Base-by-base conservation (phyloP, 2,113 vertebrate species). In the Bos indicus region DNA sequence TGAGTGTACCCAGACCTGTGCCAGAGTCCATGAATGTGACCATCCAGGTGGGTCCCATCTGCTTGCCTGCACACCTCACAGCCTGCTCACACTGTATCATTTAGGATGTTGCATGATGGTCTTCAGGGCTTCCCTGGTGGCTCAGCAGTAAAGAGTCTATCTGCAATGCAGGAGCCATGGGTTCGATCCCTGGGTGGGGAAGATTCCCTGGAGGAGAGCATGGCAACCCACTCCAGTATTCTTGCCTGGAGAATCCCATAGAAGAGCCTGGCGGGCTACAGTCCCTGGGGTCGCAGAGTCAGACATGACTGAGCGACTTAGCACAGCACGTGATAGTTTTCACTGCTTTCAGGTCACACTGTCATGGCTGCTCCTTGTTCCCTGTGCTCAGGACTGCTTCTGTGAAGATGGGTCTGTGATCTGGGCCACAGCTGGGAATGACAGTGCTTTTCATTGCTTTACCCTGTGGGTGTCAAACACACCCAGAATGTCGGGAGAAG, bases 1-100 rank as follows among this genome's bases (percentile, higher is more conserved):
- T 0, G 99, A 99, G 97, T 99, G 99, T 98, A 99, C 99, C 97
- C 99, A 99, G 82, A 96, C 99, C 28, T 99, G 99, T 62, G 99
- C 99, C 33, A 99, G 99, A 92, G 96, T 99, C 64, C 99, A 99
- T 80, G 99, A 99, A 64, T 99, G 99, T 97, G 99, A 99, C 97
- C 99, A 99, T 98, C 99, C 99, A 97, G 99, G 99, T 99, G 97
- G 93, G 98, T 87, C 8, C 40, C 83, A 8, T 30, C 30, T 77
- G 62, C 83, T 64, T 85, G 30, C 23, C 57, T 48, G 51, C 30
- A 6, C n/a, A 52, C 46, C 30, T 84, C 51, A 40, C 3, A 51
- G 33, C 51, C 77, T 82, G 19, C 33, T 52, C 36, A n/a, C 23
- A 36, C 48, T 12, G 1, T 77, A 11, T 33, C 52, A 23, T 62